phyloP scores from a whole-genome alignment of 1,140 invertebrate genomes.

The Nephila pilipes region DNA sequence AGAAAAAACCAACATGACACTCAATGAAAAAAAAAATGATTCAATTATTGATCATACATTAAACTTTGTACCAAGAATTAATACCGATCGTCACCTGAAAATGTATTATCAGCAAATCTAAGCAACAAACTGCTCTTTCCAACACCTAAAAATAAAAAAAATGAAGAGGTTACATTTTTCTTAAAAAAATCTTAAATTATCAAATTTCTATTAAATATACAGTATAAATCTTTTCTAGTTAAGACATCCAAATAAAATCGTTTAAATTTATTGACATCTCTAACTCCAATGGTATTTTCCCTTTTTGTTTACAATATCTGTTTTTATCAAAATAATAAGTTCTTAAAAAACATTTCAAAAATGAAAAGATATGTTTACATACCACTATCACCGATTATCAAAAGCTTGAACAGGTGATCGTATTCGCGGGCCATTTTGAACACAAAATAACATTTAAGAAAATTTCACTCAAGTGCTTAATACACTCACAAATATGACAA shows the following conservation, averaged over 20 bases:
- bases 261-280: background rate
- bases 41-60: background rate
- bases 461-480: slow-evolving; percentile 40
- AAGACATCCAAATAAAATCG: no score
- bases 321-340: background rate
- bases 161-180: background rate
- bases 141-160: slow-evolving; percentile 88
- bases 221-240: no score
- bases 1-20: background rate
- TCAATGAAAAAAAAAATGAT: no score
- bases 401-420: slow-evolving; percentile 98
- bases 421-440: slow-evolving; percentile 86
- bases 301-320: background rate
- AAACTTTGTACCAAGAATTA: background rate
- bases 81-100: slow-evolving; percentile 86
- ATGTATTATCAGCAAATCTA: slow-evolving; percentile 98
- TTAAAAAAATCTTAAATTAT: no score
- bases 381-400: slow-evolving; percentile 90
- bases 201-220: background rate
- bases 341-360: background rate
- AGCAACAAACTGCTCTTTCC: slow-evolving; percentile 98
- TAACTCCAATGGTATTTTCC: background rate
- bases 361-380: slow-evolving; percentile 26
- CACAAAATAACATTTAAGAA: slow-evolving; percentile 14
- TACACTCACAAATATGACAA: slow-evolving; percentile 58